phyloP scores from a whole-genome alignment of 2,797 vertebrate species.

The Hydrocynus forskahlii region DNA sequence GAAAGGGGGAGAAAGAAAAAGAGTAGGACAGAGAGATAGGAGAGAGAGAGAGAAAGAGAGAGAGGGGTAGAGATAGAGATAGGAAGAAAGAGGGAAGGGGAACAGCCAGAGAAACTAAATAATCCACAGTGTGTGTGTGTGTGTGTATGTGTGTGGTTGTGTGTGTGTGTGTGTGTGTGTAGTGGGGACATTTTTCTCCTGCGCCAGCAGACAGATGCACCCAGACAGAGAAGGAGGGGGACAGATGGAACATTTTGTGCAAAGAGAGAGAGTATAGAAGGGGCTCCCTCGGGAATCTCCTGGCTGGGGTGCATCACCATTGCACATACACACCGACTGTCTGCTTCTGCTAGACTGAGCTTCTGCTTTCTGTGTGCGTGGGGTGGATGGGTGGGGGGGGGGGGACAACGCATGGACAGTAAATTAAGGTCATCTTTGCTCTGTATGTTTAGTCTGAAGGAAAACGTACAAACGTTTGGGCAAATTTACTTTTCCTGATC shows the following conservation, averaged over 20 bases:
- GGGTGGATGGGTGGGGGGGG: not conserved
- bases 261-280: not conserved
- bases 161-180: slow-evolving; percentile 32
- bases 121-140: slow-evolving; percentile 19
- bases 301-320: slow-evolving; percentile 53
- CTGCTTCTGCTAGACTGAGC: not conserved
- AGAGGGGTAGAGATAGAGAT: not conserved
- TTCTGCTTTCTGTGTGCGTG: slow-evolving; percentile 15
- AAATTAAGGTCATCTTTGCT: slow-evolving; percentile 31
- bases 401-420: slow-evolving; percentile 4
- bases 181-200: slow-evolving; percentile 40
- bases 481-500: not conserved
- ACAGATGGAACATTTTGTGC: slow-evolving; percentile 58
- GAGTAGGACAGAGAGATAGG: slow-evolving; percentile 1
- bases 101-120: not conserved
- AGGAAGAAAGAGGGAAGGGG: too few relatives aligned
- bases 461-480: too few relatives aligned
- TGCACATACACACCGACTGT: slow-evolving; percentile 26
- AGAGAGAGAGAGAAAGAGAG: slow-evolving; percentile 19
- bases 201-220: slow-evolving; percentile 54
- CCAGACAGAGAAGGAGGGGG: slow-evolving; percentile 51
- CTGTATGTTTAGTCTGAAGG: slow-evolving; percentile 6
- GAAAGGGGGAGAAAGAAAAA: not conserved
- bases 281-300: slow-evolving; percentile 61
- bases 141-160: not conserved